Evolutionary conservation across 2,797 vertebrate genomes (phyloP), one percentile per base, ranked within the genome.

Genomic region (Moxostoma hubbsi): DNA sequence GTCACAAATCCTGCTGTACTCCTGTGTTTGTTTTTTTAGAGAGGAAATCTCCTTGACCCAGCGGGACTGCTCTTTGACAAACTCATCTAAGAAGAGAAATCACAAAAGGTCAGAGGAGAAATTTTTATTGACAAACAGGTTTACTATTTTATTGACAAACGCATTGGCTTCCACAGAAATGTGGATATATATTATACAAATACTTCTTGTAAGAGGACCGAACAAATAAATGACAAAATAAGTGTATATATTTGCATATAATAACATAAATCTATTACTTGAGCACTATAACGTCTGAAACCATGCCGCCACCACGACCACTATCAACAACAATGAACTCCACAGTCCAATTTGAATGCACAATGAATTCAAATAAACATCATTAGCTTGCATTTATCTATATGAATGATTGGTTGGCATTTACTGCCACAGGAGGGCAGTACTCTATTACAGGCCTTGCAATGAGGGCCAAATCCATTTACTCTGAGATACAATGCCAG

Each of bases 1-100:
- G 24, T 75, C 16, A 62, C 94, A 95, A 5, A 88, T 16, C 71
- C 67, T 13, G 59, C 92, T 94, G 8, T 0, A 50, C 43, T 55
- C 24, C 7, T 1, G 7, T 0, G 83, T 12, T 70, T 89, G 45
- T 9, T 82, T 18, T 66, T 87, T 85, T 49, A 93, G 83, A 6
- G 50, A 64, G 9, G 13, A 57, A 7, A 73, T 4, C 51, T 93
- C 88, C 18, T 11, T 18, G 9, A 9, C 49, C 88, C 87, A 92
- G 0, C 0, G 16, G 0, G 1, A 11, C 15, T 46, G 84, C 11
- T 88, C 83, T 58, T 89, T 87, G 0, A 75, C 5, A 2, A 55
- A 55, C 16, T 81, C 54, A 76, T 0, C 94, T 95, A 83, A 7
- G 9, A 36, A 73, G 9, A 24, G 9, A 82, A 50, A 75, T 51